Percentiles rank a stretch among this genome's conserved stretches.
These are phyloP conservation scores for Bombus soroeensis DNA, from an alignment of 1,140 invertebrate genomes.

Conservation along the genomic window DNA sequence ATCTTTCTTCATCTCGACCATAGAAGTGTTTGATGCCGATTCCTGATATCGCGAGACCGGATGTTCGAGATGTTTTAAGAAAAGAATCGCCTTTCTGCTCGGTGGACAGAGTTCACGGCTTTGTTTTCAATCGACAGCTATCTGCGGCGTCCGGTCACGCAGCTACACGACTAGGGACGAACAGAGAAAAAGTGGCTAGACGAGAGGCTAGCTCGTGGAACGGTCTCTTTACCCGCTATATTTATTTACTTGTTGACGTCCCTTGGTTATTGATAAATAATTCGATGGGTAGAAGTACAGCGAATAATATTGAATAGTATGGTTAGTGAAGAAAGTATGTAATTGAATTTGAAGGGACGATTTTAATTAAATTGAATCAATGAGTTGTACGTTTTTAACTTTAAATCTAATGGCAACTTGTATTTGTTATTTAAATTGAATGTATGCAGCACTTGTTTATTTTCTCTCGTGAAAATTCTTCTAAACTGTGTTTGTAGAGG, in stretches of 20 bases:
- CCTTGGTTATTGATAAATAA: neutral
- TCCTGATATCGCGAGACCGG: constrained; percentile 19
- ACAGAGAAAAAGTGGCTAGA: constrained; percentile 48
- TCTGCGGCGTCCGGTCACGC: constrained; percentile 73
- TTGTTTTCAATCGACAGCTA: constrained; percentile 48
- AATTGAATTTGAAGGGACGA: neutral
- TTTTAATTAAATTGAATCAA: neutral
- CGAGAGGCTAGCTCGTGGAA: constrained; percentile 33
- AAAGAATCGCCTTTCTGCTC: constrained; percentile 52
- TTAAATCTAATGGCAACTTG: too few relatives aligned
- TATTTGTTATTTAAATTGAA: too few relatives aligned
- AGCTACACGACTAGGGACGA: constrained; percentile 37
- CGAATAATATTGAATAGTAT: neutral
- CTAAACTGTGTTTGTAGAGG: too few relatives aligned
- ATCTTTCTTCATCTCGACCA: constrained; percentile 27
- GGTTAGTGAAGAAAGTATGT: neutral
- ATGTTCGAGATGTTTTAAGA: constrained; percentile 46
- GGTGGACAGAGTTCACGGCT: constrained; percentile 55
- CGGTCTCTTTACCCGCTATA: neutral
- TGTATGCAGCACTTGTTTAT: too few relatives aligned
- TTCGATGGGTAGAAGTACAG: neutral
- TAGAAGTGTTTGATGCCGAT: constrained; percentile 19
- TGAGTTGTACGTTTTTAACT: too few relatives aligned
- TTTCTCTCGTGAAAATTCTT: too few relatives aligned
- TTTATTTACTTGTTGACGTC: neutral